Conservation (phyloP, 2,797 vertebrate species). For the Sebastes glaucus region DNA sequence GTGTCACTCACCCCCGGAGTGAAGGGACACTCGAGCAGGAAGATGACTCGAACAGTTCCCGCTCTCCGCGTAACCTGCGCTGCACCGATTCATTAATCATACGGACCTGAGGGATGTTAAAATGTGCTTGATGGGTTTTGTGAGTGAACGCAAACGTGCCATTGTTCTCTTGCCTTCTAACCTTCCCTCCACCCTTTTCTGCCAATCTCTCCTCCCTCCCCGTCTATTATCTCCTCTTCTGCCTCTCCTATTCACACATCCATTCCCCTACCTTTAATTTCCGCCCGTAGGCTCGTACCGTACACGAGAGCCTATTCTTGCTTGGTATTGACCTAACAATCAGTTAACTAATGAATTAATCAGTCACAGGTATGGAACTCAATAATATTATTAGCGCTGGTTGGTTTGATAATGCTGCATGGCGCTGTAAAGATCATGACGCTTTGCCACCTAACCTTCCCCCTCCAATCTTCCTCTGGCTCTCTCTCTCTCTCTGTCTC, state of each 20-base stretch:
- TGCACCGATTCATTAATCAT: slow-evolving; percentile 56
- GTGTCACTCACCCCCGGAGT: slow-evolving; percentile 62
- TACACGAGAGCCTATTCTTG: slow-evolving; percentile 79
- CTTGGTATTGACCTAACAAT: slow-evolving; percentile 82
- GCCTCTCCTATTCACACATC: slow-evolving; percentile 43
- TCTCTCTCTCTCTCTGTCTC: slow-evolving; percentile 31
- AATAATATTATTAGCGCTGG: slow-evolving; percentile 58
- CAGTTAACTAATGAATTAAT: slow-evolving; percentile 80
- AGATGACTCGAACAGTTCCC: slow-evolving; percentile 39
- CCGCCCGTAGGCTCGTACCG: slow-evolving; percentile 74
- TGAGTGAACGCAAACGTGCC: slow-evolving; percentile 57
- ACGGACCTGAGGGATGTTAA: slow-evolving; percentile 20
- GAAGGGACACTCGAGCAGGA: slow-evolving; percentile 38
- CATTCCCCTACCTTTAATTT: slow-evolving; percentile 48
- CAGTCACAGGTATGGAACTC: slow-evolving; percentile 69
- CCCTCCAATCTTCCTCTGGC: slow-evolving; percentile 54
- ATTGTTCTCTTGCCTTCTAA: slow-evolving; percentile 67
- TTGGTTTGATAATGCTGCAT: slow-evolving; percentile 70
- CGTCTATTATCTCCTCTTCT: slow-evolving; percentile 40
- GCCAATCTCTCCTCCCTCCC: slow-evolving; percentile 55
- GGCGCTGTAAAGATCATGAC: slow-evolving; percentile 59
- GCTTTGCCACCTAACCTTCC: slow-evolving; percentile 75
- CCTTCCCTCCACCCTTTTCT: slow-evolving; percentile 60
- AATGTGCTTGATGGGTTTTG: slow-evolving; percentile 55
- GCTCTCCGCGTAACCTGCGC: slow-evolving; percentile 43